Evolutionary conservation across 1,140 invertebrate genomes (phyloP).

Genomic region (Drosophila nigrodunni): DNA sequence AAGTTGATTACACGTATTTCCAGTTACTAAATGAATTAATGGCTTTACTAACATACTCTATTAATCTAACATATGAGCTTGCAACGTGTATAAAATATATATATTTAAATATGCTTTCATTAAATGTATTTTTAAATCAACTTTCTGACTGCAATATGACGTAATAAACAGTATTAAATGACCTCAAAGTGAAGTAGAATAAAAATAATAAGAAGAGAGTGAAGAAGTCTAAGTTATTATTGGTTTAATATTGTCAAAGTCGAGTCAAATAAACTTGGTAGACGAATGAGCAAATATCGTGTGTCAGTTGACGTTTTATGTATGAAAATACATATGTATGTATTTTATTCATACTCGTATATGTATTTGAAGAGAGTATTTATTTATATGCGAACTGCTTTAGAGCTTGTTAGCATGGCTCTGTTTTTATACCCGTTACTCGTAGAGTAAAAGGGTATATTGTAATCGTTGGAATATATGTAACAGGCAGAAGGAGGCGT

Average conservation of each 20-base stretch:
- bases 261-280: slow-evolving; percentile 1
- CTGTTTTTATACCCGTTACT: too few species aligned
- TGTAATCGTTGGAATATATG: too few species aligned
- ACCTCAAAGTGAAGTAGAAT: neutral
- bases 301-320: slow-evolving; percentile 17
- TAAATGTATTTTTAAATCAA: slow-evolving; percentile 41
- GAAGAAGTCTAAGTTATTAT: slow-evolving; percentile 56
- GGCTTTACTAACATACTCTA: slow-evolving; percentile 5
- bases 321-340: slow-evolving; percentile 31
- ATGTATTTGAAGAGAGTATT: slow-evolving; percentile 47
- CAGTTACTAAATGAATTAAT: slow-evolving; percentile 6
- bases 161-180: slow-evolving; percentile 3
- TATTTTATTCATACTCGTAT: slow-evolving; percentile 30
- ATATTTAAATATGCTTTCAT: neutral
- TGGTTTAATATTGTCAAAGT: slow-evolving; percentile 68
- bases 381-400: slow-evolving; percentile 27
- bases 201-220: slow-evolving; percentile 7
- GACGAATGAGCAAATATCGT: neutral
- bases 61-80: neutral
- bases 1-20: slow-evolving; percentile 10
- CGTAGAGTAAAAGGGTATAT: too few species aligned
- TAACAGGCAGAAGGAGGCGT: too few species aligned
- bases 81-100: neutral
- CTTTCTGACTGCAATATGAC: slow-evolving; percentile 40
- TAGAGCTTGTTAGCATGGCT: slow-evolving; percentile 52